A percentile compares a stretch with the other conserved stretches of the same genome.
These are phyloP conservation scores for Galerucella calmariensis DNA, from an alignment of 2,888 invertebrate species.

Conservation along the genomic window DNA sequence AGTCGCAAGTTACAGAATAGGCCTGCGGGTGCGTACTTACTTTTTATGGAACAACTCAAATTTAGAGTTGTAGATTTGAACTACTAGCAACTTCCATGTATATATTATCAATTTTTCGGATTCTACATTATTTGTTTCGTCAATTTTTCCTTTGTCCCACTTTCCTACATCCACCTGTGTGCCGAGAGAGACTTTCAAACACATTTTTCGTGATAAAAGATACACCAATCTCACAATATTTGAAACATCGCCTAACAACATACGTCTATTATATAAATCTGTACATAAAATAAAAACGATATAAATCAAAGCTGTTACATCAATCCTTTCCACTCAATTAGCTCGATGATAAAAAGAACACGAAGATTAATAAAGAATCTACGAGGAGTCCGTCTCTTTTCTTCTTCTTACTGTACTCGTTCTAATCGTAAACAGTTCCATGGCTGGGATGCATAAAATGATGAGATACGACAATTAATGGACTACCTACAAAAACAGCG, in stretches of 20 bases:
- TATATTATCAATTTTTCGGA: too few species aligned
- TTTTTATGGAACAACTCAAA: too few species aligned
- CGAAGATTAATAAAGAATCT: slow-evolving; percentile 34
- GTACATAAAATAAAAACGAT: slow-evolving; percentile 28
- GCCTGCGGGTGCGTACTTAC: too few species aligned
- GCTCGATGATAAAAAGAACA: slow-evolving; percentile 31
- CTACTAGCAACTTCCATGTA: too few species aligned
- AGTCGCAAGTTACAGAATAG: too few species aligned
- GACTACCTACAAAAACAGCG: slow-evolving; percentile 6
- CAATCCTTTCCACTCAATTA: slow-evolving; percentile 40
- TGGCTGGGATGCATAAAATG: slow-evolving; percentile 3
- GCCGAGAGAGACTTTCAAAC: neutral
- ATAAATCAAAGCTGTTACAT: slow-evolving; percentile 35
- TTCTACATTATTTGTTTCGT: too few species aligned
- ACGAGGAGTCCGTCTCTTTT: slow-evolving; percentile 13
- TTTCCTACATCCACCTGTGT: neutral
- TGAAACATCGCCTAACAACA: slow-evolving; percentile 17
- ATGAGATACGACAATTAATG: slow-evolving; percentile 27
- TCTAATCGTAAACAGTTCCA: neutral
- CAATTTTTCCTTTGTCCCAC: neutral
- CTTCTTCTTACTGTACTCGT: neutral
- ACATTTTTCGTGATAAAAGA: neutral
- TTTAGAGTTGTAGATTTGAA: too few species aligned
- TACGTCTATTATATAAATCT: slow-evolving; percentile 27
- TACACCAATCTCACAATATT: neutral